Evolutionary conservation across 2,888 invertebrate genomes (phyloP), one percentile per base, ranked within the genome.

Genomic region (Apomyelois bistriatella): DNA sequence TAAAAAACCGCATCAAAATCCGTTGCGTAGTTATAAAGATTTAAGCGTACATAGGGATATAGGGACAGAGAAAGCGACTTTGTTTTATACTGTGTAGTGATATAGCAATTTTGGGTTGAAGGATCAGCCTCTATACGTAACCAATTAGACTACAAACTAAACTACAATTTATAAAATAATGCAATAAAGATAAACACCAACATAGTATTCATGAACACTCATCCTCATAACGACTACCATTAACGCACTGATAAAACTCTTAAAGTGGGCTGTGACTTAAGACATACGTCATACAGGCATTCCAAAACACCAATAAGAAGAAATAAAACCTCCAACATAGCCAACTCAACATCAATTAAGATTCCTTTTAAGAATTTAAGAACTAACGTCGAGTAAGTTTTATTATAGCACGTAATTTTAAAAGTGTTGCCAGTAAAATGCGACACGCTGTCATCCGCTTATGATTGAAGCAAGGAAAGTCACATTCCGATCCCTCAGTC

Each of bases 391-490:
- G 35, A 35, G 35, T 47, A 35, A 47, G 35, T 47, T 48, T 46
- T 42, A 42, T 22, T 17, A 42, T 28, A 12, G 22, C 42, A 43
- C 30, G 43, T 43, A 43, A 43, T 43, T 43, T 43, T 30, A 49
- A 47, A 35, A 35, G 36, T 47, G 48, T 37, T 50, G 30, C 40
- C 41, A 50, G 38, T 32, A 37, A 40, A 32, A 77, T 74, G 74
- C 72, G 70, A 72, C 74, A 72, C 59, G 68, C 68, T 74, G 76
- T 79, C 77, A 79, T 75, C 72, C 72, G 72, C 68, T 74, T 77
- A 78, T 82, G 80, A 82, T 80, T 75, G 75, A 76, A 73, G 72
- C 70, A 72, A 74, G 68, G 71, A 70, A 69, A 72, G 71, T 67
- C 68, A 70, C 82, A 82, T 82, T 82, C 82, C 82, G 74, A 66